phyloP scores from a whole-genome alignment of 2,797 vertebrate genomes.

The Gymnothorax reevesii region DNA sequence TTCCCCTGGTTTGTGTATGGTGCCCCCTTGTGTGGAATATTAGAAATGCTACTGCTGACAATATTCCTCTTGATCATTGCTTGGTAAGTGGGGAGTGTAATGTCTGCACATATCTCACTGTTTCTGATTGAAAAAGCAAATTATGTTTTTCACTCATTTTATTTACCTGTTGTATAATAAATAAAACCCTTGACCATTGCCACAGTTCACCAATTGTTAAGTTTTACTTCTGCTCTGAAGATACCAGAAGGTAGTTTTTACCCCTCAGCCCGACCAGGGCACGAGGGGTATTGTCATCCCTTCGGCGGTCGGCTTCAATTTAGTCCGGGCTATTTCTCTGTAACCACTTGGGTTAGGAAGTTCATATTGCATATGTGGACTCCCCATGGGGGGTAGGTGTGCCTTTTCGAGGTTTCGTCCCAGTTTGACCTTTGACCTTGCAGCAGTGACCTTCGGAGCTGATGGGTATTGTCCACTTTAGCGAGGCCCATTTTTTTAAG shows the following conservation, averaged over 20 bases:
- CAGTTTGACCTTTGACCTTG: no score
- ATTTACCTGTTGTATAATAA: background rate
- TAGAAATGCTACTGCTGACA: constrained; percentile 12
- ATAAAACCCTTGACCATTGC: background rate
- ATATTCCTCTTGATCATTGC: background rate
- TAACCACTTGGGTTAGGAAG: no score
- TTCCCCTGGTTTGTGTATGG: constrained; percentile 18
- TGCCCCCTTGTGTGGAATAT: constrained; percentile 27
- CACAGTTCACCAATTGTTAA: background rate
- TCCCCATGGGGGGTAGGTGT: no score
- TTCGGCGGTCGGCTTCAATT: no score
- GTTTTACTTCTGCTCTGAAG: background rate
- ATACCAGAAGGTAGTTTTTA: background rate
- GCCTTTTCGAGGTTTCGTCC: no score
- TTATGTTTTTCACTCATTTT: background rate
- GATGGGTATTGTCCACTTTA: no score
- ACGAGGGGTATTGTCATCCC: no score
- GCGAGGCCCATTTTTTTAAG: no score
- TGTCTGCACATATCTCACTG: constrained; percentile 7
- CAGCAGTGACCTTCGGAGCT: no score
- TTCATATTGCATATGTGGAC: no score
- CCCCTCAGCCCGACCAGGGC: no score
- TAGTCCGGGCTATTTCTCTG: no score
- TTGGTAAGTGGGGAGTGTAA: background rate
- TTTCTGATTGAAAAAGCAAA: background rate